A percentile compares a stretch with the other conserved stretches of the same genome.
Conservation (phyloP, 2,888 invertebrate genomes). For the Microctonus brassicae region DNA sequence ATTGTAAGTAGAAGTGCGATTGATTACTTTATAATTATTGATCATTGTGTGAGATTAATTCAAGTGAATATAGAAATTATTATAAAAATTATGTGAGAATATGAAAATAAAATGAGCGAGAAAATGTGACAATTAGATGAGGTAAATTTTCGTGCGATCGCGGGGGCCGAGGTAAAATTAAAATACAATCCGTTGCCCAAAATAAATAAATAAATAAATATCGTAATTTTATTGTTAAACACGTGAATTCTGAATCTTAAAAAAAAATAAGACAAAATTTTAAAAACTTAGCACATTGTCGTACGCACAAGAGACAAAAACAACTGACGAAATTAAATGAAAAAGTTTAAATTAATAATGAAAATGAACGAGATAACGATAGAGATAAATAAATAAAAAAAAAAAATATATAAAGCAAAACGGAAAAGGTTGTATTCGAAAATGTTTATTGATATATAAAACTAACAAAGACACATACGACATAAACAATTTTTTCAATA, state of each 20-base stretch:
- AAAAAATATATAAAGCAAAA: constrained; percentile 12
- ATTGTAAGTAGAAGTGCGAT: constrained; percentile 47
- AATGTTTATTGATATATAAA: constrained; percentile 35
- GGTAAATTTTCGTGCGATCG: constrained; percentile 41
- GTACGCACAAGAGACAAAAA: constrained; percentile 9
- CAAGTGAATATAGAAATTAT: constrained; percentile 2
- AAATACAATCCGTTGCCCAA: constrained; percentile 14
- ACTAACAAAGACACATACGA: constrained; percentile 19
- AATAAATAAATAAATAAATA: constrained; percentile 7
- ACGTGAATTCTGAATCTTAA: constrained; percentile 43
- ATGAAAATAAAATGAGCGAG: constrained; percentile 32
- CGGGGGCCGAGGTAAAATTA: constrained; percentile 39
- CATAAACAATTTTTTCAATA: constrained; percentile 20
- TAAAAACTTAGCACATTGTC: constrained; percentile 11
- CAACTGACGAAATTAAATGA: neutral
- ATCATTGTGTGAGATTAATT: constrained; percentile 29
- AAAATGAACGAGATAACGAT: constrained; percentile 1
- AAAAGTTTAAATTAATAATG: neutral
- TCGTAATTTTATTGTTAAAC: constrained; percentile 54
- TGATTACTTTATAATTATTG: constrained; percentile 56
- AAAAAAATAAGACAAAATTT: neutral
- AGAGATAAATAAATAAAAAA: neutral
- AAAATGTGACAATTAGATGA: constrained; percentile 36
- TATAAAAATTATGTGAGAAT: constrained; percentile 17
- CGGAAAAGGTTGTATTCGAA: constrained; percentile 43